Percentiles rank a stretch among this genome's conserved stretches.
Evolutionary conservation across 1,140 invertebrate genomes (phyloP).

Genomic region (Gryllus bimaculatus): DNA sequence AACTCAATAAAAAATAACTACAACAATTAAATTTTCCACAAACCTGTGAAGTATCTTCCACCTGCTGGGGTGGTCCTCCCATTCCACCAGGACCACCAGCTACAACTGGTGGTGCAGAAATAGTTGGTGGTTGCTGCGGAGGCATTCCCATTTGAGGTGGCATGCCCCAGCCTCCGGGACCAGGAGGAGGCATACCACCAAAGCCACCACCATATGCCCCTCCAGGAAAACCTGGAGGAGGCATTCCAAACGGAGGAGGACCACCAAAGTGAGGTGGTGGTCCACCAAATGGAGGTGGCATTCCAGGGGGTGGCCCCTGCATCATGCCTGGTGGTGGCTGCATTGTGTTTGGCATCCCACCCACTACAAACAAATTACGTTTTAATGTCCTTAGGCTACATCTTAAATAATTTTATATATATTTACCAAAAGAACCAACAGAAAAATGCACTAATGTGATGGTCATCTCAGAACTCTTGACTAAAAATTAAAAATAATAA

Average conservation of each 20-base stretch:
- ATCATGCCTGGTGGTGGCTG: constrained; percentile 45
- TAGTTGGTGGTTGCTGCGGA: constrained; percentile 33
- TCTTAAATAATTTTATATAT: too few relatives aligned
- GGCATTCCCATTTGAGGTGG: constrained; percentile 31
- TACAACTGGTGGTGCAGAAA: constrained; percentile 33
- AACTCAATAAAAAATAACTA: too few relatives aligned
- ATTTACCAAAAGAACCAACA: too few relatives aligned
- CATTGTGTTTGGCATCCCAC: constrained; percentile 38
- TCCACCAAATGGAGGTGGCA: constrained; percentile 47
- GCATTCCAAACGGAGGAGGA: constrained; percentile 55
- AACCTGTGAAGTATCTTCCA: constrained; percentile 13
- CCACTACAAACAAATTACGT: not conserved
- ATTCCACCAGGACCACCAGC: constrained; percentile 9
- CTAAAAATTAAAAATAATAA: too few relatives aligned
- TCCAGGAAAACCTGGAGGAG: constrained; percentile 48
- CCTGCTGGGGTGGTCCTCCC: not conserved
- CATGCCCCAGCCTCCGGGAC: constrained; percentile 32
- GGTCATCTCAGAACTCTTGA: too few relatives aligned
- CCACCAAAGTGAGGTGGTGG: constrained; percentile 46
- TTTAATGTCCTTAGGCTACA: too few relatives aligned
- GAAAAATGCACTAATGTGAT: too few relatives aligned
- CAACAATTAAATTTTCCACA: not conserved
- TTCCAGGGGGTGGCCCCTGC: constrained; percentile 41
- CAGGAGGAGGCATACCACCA: constrained; percentile 46
- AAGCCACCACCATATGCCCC: constrained; percentile 22